Conservation (phyloP, 2,797 vertebrate genomes). For the Pseudomugil gertrudae region DNA sequence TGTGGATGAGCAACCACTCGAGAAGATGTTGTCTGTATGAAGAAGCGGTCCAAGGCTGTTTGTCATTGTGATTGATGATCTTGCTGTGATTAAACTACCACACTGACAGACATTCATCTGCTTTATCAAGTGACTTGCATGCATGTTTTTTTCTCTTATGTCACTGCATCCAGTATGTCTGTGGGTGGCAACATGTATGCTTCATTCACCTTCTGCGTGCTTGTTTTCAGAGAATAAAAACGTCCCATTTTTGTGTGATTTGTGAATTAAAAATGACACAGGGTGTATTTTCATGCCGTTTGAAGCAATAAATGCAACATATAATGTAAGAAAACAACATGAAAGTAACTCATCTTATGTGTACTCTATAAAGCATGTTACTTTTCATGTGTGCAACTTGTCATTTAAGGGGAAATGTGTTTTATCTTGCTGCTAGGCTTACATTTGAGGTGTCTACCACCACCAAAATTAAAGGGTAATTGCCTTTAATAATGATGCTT, state of each 20-base stretch:
- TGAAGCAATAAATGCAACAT: background rate
- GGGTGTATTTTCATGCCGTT: background rate
- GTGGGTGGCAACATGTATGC: background rate
- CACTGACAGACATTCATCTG: constrained; percentile 64
- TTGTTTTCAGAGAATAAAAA: no score
- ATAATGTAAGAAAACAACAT: background rate
- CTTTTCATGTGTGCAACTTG: no score
- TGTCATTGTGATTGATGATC: constrained; percentile 65
- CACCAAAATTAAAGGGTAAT: constrained; percentile 60
- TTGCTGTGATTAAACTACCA: constrained; percentile 65
- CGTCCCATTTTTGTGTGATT: no score
- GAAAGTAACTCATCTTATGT: background rate
- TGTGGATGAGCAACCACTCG: constrained; percentile 39
- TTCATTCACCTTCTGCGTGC: background rate
- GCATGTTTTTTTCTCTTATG: constrained; percentile 23
- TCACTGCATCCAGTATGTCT: constrained; percentile 49
- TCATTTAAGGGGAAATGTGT: background rate
- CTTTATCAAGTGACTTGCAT: constrained; percentile 57
- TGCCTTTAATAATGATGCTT: constrained; percentile 70
- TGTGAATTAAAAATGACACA: no score
- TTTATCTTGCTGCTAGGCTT: constrained; percentile 11
- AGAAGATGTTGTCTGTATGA: constrained; percentile 56
- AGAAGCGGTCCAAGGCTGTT: constrained; percentile 46
- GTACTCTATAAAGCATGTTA: no score
- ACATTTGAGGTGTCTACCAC: constrained; percentile 33